Conservation (phyloP, 2,797 vertebrate genomes). For the Cuniculus paca region DNA sequence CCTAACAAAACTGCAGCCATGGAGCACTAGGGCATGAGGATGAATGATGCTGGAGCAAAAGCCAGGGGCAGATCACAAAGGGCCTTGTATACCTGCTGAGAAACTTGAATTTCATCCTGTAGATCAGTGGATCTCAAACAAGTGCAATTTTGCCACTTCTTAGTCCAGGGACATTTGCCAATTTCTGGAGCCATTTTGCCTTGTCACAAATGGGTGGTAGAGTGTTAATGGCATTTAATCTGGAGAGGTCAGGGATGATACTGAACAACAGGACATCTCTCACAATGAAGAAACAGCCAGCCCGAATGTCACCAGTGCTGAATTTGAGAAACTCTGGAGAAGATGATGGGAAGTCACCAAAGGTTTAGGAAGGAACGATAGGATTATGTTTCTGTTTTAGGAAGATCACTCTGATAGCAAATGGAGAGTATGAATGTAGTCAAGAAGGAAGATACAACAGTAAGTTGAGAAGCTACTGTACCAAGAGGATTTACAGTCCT, state of each 20-base stretch:
- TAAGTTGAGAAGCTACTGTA: neutral
- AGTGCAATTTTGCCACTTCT: neutral
- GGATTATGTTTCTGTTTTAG: constrained; percentile 30
- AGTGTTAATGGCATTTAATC: neutral
- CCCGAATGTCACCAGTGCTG: neutral
- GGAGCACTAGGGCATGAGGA: neutral
- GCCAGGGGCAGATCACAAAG: neutral
- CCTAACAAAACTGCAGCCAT: neutral
- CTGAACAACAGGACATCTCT: neutral
- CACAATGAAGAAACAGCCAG: neutral
- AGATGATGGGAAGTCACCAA: neutral
- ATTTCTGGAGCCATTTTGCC: constrained; percentile 7
- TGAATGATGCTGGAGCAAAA: neutral
- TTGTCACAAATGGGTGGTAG: neutral
- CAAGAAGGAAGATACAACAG: neutral
- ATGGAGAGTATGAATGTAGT: neutral
- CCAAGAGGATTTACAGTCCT: neutral
- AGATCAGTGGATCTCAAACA: neutral
- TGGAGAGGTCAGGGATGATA: neutral
- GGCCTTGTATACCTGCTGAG: neutral
- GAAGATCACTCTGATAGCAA: neutral
- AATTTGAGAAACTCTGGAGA: neutral
- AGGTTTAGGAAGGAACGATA: neutral
- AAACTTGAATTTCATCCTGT: neutral
- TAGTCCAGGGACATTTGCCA: neutral